Base-by-base conservation (phyloP, 1,140 invertebrate species). In the Arctopsyche grandis region DNA sequence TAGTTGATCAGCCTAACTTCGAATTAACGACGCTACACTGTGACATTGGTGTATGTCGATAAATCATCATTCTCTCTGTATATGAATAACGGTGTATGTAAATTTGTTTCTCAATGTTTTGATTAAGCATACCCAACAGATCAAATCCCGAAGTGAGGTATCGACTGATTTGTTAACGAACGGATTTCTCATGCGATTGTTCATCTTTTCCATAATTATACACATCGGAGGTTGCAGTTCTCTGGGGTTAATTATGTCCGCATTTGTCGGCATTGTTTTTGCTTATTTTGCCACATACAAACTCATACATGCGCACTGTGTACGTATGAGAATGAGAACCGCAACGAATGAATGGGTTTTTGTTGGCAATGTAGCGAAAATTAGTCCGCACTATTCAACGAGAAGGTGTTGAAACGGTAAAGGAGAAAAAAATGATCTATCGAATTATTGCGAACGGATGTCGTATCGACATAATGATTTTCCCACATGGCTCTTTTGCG, bases 161-260 rank as follows among this genome's bases (percentile, higher is more conserved):
- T 60, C 56, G 56, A 60, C 16, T 21, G 56, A 60, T 19, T 16
- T 60, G 56, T 60, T 60, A 60, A 60, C 56, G 56, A 60, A 60
- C 56, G 56, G 56, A 60, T 19, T 60, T 60, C 56, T 60, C 56
- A 60, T 60, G 56, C n/a, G 21, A 60, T 60, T 19, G 56, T 60
- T 60, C 56, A 60, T 60, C 56, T 60, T 60, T 21, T 21, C 16
- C 56, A 21, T 60, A 60, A 60, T 60, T 60, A 60, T 60, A 60
- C 21, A 60, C 56, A 60, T 60, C 56, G 19, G 56, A 19, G 9
- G 14, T 60, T 60, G 56, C 56, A 60, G 56, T 60, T 60, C 56
- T 60, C 21, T 16, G 56, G 56, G 56, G 56, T 60, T 60, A 60
- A 60, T 60, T 60, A 60, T 60, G 56, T 60, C 56, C 56, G 56